Evolutionary conservation across 2,888 invertebrate genomes (phyloP).

Genomic region (Drosophila greeni): DNA sequence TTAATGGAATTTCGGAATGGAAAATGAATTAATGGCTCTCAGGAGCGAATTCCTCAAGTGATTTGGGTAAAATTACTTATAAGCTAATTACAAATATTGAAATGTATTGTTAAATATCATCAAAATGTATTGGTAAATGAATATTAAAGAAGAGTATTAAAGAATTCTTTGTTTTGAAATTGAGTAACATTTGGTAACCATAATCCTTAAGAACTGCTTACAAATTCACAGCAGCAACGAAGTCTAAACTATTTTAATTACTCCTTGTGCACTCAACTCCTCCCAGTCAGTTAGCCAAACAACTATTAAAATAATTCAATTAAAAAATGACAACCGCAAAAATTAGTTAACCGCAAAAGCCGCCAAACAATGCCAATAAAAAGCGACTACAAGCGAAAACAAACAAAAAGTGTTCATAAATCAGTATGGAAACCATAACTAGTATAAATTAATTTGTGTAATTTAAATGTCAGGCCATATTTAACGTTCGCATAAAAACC

Average conservation of each 20-base stretch:
- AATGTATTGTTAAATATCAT: too few species aligned
- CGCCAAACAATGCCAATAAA: constrained; percentile 15
- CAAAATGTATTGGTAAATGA: background rate
- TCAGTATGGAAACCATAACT: constrained; percentile 43
- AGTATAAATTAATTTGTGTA: constrained; percentile 68
- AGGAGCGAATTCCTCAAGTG: too few species aligned
- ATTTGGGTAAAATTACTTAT: background rate
- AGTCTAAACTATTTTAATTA: constrained; percentile 5
- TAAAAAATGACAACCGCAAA: constrained; percentile 55
- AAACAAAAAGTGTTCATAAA: constrained; percentile 22
- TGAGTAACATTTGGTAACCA: too few species aligned
- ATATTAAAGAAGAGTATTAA: too few species aligned
- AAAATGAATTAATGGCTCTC: constrained; percentile 1
- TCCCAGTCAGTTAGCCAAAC: constrained; percentile 2
- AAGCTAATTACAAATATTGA: background rate
- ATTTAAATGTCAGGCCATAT: constrained; percentile 57
- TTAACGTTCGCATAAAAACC: constrained; percentile 42
- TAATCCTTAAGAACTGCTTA: background rate
- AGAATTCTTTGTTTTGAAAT: too few species aligned
- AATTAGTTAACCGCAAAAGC: constrained; percentile 60
- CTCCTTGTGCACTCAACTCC: background rate
- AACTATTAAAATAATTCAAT: constrained; percentile 35
- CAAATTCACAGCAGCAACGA: background rate
- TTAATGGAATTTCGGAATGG: constrained; percentile 12
- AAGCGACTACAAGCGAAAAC: constrained; percentile 15